Evolutionary conservation across 1,140 invertebrate species (phyloP).

Genomic region (Whitmania pigra): DNA sequence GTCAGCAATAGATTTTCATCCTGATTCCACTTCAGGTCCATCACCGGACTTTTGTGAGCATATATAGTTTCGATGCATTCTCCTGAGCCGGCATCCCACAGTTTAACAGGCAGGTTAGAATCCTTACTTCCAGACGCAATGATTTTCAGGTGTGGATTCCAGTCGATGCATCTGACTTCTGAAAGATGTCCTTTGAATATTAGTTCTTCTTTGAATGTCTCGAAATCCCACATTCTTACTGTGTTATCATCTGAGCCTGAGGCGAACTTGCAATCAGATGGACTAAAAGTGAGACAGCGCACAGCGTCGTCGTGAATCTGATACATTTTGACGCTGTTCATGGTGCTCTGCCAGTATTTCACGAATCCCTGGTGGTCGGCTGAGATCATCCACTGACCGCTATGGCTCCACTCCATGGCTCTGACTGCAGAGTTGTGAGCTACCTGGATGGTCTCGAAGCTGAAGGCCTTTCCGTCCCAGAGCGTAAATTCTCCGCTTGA

Average conservation of each 20-base stretch:
- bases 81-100: slow-evolving; percentile 96
- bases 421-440: slow-evolving; percentile 93
- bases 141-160: slow-evolving; percentile 93
- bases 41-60: slow-evolving; percentile 98
- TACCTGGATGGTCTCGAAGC: slow-evolving; percentile 88
- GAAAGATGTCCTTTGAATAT: slow-evolving; percentile 91
- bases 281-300: slow-evolving; percentile 41
- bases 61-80: slow-evolving; percentile 63
- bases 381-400: slow-evolving; percentile 98
- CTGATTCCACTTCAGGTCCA: slow-evolving; percentile 96
- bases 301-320: slow-evolving; percentile 99
- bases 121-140: slow-evolving; percentile 98
- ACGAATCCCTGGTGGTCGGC: slow-evolving; percentile 95
- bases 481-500: slow-evolving; percentile 97
- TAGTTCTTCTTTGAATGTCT: slow-evolving; percentile 85
- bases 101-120: slow-evolving; percentile 95
- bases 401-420: slow-evolving; percentile 98
- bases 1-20: slow-evolving; percentile 99
- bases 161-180: slow-evolving; percentile 97
- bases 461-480: slow-evolving; percentile 98
- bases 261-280: slow-evolving; percentile 88
- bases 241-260: slow-evolving; percentile 98
- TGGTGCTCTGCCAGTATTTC: slow-evolving; percentile 99
- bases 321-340: slow-evolving; percentile 99
- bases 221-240: slow-evolving; percentile 94